These are phyloP conservation scores for Hecatera dysodea DNA, from an alignment of 2,888 invertebrate species.

Conservation along the genomic window DNA sequence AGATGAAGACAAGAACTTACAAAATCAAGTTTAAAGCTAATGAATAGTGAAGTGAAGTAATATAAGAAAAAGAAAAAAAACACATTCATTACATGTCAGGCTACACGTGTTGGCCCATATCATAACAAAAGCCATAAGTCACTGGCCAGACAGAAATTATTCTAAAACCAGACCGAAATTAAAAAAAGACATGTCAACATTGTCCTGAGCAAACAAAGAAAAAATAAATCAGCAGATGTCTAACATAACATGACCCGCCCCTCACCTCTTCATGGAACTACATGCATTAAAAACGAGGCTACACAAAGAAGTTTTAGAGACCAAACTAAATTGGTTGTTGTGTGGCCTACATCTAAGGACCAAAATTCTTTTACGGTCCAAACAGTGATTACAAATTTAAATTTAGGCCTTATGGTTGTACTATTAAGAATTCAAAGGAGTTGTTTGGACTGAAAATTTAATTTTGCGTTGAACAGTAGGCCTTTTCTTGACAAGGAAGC, in stretches of 20 bases:
- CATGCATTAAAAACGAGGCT: conserved; percentile 67
- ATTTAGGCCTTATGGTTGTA: conserved; percentile 73
- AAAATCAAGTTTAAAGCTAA: conserved; percentile 45
- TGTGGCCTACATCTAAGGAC: conserved; percentile 78
- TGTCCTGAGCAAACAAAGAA: conserved; percentile 88
- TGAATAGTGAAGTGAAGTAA: conserved; percentile 31
- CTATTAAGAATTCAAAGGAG: conserved; percentile 58
- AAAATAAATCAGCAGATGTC: conserved; percentile 85
- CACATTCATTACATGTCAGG: conserved; percentile 57
- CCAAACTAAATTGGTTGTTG: conserved; percentile 71
- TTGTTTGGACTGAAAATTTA: conserved; percentile 34
- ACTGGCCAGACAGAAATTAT: conserved; percentile 69
- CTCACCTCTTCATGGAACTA: conserved; percentile 70
- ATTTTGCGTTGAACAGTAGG: conserved; percentile 54
- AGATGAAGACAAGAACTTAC: conserved; percentile 25
- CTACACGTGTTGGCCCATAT: conserved; percentile 64
- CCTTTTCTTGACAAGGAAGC: conserved; percentile 62
- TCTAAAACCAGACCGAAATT: conserved; percentile 69
- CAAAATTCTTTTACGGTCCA: conserved; percentile 73
- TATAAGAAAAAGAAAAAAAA: conserved; percentile 47
- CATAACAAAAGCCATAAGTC: conserved; percentile 70
- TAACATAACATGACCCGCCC: conserved; percentile 70
- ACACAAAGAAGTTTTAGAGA: conserved; percentile 82
- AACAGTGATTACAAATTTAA: conserved; percentile 74
- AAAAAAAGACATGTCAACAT: conserved; percentile 84